These are phyloP conservation scores for Oreochromis grahami DNA, from an alignment of 2,797 vertebrate species.

Conservation along the genomic window DNA sequence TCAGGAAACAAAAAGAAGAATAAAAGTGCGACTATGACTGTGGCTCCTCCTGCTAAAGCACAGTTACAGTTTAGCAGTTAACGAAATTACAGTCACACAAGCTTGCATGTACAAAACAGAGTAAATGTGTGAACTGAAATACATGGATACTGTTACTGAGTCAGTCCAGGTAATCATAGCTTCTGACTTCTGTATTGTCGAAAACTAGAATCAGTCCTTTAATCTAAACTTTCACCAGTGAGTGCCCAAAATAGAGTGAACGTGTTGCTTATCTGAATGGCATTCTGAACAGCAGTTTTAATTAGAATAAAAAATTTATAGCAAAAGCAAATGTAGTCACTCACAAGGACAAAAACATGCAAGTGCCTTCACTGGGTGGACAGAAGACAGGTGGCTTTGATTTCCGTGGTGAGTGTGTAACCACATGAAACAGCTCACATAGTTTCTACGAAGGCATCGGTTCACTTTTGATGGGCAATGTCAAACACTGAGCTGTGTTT, in stretches of 20 bases:
- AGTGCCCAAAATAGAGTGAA: background rate
- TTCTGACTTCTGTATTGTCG: background rate
- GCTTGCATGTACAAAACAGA: background rate
- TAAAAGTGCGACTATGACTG: background rate
- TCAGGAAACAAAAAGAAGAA: background rate
- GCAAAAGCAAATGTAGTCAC: background rate
- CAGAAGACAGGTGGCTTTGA: background rate
- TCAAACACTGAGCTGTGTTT: conserved; percentile 33
- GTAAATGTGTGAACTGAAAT: background rate
- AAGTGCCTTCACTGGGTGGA: background rate
- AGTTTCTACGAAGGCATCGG: background rate
- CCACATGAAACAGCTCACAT: background rate
- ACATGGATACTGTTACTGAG: background rate
- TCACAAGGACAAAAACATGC: background rate
- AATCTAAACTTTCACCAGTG: background rate
- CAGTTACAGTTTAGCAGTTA: background rate
- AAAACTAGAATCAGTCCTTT: background rate
- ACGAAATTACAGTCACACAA: background rate
- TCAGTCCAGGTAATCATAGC: background rate
- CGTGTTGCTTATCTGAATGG: background rate
- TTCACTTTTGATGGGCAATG: conserved; percentile 2
- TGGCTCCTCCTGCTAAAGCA: background rate
- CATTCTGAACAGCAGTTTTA: background rate
- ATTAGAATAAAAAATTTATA: background rate
- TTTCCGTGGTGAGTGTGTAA: background rate